Conservation (phyloP, 2,113 vertebrate species). For the Mobula hypostoma region DNA sequence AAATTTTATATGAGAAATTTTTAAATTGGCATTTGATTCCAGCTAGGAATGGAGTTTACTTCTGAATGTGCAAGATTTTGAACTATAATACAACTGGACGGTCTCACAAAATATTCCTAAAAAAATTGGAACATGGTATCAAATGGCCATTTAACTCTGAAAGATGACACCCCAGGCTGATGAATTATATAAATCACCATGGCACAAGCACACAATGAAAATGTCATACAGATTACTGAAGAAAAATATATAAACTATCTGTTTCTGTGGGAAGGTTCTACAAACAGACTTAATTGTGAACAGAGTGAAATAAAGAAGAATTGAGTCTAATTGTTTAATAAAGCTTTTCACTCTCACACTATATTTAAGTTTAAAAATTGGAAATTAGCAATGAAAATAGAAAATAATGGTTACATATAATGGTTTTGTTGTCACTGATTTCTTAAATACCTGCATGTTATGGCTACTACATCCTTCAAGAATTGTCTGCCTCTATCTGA, state of each 20-base stretch:
- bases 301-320: not conserved
- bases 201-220: not conserved
- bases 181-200: not conserved
- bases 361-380: not conserved
- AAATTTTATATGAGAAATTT: not conserved
- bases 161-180: not conserved
- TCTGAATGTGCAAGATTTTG: constrained; percentile 11
- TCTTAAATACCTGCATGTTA: not conserved
- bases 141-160: constrained; percentile 18
- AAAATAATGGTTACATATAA: not conserved
- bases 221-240: not conserved
- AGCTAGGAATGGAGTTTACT: not conserved
- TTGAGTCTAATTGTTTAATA: not conserved
- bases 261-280: not conserved
- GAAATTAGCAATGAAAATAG: not conserved
- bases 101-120: not conserved
- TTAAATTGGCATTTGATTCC: not conserved
- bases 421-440: not conserved
- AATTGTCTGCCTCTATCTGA: too few relatives aligned
- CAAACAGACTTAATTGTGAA: not conserved
- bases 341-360: not conserved
- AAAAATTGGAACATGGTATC: not conserved
- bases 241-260: constrained; percentile 9
- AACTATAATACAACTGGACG: not conserved
- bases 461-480: not conserved